Percentiles rank a stretch among this genome's conserved stretches.
phyloP scores from a whole-genome alignment of 2,113 vertebrate species.

The Danionella cerebrum region DNA sequence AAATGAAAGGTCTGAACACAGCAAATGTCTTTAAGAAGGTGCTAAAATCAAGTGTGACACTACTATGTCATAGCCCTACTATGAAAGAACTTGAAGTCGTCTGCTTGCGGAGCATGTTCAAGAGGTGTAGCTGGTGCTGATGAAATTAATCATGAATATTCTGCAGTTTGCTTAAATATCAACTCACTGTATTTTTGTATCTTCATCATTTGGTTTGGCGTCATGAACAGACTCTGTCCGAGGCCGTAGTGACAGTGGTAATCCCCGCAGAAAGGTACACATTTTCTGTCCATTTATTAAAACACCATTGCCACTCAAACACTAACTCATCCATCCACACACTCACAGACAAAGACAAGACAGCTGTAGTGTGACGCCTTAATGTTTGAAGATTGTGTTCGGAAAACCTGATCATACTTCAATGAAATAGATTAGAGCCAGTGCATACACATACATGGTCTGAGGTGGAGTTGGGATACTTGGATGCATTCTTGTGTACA shows the following conservation, averaged over 20 bases:
- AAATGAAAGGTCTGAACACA: background rate
- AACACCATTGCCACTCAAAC: constrained; percentile 53
- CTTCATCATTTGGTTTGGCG: constrained; percentile 71
- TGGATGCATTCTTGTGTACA: no score
- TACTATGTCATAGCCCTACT: no score
- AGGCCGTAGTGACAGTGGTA: constrained; percentile 79
- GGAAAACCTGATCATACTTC: no score
- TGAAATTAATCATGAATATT: constrained; percentile 25
- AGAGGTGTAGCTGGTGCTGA: background rate
- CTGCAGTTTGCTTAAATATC: constrained; percentile 41
- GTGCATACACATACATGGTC: no score
- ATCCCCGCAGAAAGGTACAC: constrained; percentile 77
- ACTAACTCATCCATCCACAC: background rate
- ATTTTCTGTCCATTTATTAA: constrained; percentile 60
- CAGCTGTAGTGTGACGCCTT: constrained; percentile 4
- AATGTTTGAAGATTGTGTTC: no score
- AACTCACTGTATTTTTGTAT: constrained; percentile 65
- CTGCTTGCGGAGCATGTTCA: background rate
- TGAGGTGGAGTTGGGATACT: no score
- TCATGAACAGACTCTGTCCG: constrained; percentile 78
- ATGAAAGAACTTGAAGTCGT: no score
- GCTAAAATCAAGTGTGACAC: constrained; percentile 1
- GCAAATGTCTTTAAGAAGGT: background rate
- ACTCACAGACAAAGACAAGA: no score
- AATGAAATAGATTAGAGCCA: no score